A percentile compares a stretch with the other conserved stretches of the same genome.
Evolutionary conservation across 92 coral and sea anemone genomes (phyloP).

Genomic region (Phenganax subtilis): DNA sequence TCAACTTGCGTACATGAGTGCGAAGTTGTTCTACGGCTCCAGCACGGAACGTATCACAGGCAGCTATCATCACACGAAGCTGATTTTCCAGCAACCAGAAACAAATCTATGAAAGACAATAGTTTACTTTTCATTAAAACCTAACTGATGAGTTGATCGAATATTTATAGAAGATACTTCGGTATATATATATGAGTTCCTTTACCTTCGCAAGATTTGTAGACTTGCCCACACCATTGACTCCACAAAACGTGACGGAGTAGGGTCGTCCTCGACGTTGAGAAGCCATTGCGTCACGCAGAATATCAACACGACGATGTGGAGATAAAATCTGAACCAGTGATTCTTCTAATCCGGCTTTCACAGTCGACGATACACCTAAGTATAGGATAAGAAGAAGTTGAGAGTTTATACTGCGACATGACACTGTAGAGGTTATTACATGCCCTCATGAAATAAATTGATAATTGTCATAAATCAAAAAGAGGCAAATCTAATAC

Average conservation of each 20-base stretch:
- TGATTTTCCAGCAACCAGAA: slow-evolving; percentile 95
- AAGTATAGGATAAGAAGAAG: not conserved
- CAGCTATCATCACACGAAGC: slow-evolving; percentile 98
- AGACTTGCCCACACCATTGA: slow-evolving; percentile 96
- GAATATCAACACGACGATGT: slow-evolving; percentile 77
- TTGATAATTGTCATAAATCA: too few species aligned
- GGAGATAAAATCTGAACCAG: slow-evolving; percentile 93
- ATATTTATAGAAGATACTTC: not conserved
- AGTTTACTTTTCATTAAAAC: too few species aligned
- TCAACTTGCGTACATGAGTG: slow-evolving; percentile 92
- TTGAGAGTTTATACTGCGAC: not conserved
- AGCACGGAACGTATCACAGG: slow-evolving; percentile 98
- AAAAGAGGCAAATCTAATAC: not conserved
- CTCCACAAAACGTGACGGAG: slow-evolving; percentile 91
- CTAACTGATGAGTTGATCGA: too few species aligned
- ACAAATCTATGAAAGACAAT: slow-evolving; percentile 58
- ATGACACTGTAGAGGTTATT: too few species aligned
- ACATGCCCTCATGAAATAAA: too few species aligned
- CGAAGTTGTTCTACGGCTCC: slow-evolving; percentile 99
- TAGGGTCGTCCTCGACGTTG: slow-evolving; percentile 72
- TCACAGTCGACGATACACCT: slow-evolving; percentile 91
- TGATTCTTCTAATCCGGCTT: slow-evolving; percentile 90
- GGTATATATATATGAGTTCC: not conserved
- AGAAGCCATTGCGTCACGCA: slow-evolving; percentile 94
- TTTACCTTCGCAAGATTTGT: slow-evolving; percentile 88